A percentile compares a stretch with the other conserved stretches of the same genome.
phyloP scores from a whole-genome alignment of 2,113 vertebrate species.

The Porphyrio hochstetteri region DNA sequence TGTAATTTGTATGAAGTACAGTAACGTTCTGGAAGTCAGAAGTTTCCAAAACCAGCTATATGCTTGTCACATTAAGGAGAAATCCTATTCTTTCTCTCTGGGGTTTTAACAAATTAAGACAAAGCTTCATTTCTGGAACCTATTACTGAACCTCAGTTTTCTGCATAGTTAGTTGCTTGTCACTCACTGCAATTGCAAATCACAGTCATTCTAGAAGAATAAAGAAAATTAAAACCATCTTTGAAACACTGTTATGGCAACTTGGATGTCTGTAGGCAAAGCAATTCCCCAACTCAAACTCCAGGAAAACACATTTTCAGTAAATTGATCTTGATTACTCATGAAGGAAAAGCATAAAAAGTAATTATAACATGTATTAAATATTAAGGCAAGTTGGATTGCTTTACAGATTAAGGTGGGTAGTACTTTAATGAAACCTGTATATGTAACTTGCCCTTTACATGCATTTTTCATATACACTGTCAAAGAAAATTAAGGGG shows the following conservation, averaged over 20 bases:
- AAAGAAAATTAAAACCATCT: conserved; percentile 9
- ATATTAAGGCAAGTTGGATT: conserved; percentile 44
- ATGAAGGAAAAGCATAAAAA: conserved; percentile 32
- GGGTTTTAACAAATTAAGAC: not conserved
- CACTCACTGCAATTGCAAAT: not conserved
- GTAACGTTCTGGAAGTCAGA: not conserved
- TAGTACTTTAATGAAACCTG: conserved; percentile 17
- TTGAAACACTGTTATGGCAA: conserved; percentile 23
- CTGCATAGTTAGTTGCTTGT: not conserved
- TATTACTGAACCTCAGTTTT: not conserved
- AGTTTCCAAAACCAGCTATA: not conserved
- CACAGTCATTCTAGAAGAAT: not conserved
- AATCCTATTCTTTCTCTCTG: not conserved
- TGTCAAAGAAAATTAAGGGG: not conserved
- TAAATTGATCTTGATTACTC: conserved; percentile 65
- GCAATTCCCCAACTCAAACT: not conserved
- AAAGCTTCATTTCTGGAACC: not conserved
- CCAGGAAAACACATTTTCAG: conserved; percentile 31
- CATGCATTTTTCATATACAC: not conserved
- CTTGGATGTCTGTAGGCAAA: conserved; percentile 33
- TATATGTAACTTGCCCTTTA: not conserved
- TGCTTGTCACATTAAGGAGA: not conserved
- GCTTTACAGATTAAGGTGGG: conserved; percentile 49
- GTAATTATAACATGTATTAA: conserved; percentile 52
- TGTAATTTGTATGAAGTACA: not conserved